These are phyloP conservation scores for Pica pica DNA, from an alignment of 2,113 vertebrate genomes.

Conservation along the genomic window DNA sequence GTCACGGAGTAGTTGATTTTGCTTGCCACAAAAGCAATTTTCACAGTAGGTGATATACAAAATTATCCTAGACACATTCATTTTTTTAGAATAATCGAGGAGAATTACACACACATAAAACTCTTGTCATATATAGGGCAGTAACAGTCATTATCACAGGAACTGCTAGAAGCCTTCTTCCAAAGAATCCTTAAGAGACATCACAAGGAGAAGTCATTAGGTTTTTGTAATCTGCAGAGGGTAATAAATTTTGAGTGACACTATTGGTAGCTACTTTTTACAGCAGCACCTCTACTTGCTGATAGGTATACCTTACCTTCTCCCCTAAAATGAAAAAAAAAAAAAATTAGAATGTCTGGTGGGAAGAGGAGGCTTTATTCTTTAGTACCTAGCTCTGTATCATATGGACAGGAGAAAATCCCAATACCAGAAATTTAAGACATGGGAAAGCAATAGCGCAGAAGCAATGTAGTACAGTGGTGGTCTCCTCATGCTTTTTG, in stretches of 20 bases:
- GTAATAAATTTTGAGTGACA: background rate
- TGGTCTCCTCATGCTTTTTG: background rate
- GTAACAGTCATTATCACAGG: slow-evolving; percentile 16
- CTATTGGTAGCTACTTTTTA: background rate
- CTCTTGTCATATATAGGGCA: background rate
- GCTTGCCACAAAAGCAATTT: slow-evolving; percentile 42
- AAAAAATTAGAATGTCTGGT: background rate
- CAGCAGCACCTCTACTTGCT: background rate
- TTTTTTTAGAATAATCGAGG: slow-evolving; percentile 17
- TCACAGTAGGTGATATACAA: slow-evolving; percentile 30
- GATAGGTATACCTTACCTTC: background rate
- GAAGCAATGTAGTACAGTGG: background rate
- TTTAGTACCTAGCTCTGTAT: background rate
- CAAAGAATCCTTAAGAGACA: background rate
- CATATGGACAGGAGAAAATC: background rate
- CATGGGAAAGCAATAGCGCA: background rate
- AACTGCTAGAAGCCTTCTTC: background rate
- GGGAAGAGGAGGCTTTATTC: background rate
- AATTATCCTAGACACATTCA: slow-evolving; percentile 41
- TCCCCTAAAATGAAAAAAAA: background rate
- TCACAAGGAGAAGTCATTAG: background rate
- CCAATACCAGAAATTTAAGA: background rate
- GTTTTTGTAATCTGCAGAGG: background rate
- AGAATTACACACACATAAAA: slow-evolving; percentile 19
- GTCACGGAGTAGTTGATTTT: slow-evolving; percentile 25